Conservation (phyloP, 2,888 invertebrate species). For the Nephrocerus scutellatus region DNA sequence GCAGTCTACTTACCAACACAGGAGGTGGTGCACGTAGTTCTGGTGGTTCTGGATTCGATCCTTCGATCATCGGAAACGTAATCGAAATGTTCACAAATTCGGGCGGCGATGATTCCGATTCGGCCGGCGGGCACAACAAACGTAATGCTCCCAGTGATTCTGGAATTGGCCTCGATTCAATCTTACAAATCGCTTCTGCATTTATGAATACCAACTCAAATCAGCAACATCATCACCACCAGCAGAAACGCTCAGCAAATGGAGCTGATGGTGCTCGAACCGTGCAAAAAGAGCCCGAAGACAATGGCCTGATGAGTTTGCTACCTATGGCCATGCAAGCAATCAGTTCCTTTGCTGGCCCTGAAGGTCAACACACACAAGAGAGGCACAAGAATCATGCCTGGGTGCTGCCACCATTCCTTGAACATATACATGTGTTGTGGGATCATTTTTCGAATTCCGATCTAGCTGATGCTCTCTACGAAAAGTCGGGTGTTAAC, state of each 20-base stretch:
- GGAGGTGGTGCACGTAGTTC: conserved; percentile 35
- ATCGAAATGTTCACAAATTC: conserved; percentile 51
- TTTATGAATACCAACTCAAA: conserved; percentile 48
- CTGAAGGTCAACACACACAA: conserved; percentile 55
- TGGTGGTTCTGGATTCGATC: conserved; percentile 52
- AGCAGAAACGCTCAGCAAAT: conserved; percentile 31
- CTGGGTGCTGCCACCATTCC: conserved; percentile 63
- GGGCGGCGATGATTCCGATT: conserved; percentile 28
- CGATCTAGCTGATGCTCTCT: conserved; percentile 65
- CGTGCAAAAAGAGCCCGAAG: conserved; percentile 29
- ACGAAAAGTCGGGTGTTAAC: conserved; percentile 66
- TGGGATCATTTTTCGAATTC: conserved; percentile 76
- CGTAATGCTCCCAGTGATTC: conserved; percentile 31
- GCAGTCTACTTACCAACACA: conserved; percentile 39
- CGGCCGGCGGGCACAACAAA: conserved; percentile 22
- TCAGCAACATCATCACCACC: conserved; percentile 32
- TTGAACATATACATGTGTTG: conserved; percentile 63
- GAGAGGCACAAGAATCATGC: conserved; percentile 64
- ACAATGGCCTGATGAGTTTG: conserved; percentile 49
- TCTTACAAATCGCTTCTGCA: conserved; percentile 53
- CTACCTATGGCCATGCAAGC: conserved; percentile 64
- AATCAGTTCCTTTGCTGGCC: conserved; percentile 55
- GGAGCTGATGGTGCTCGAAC: conserved; percentile 14
- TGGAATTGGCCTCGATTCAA: conserved; percentile 51
- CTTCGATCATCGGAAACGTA: conserved; percentile 53